These are phyloP conservation scores for Desoria tigrina DNA, from an alignment of 2,888 invertebrate species.

Conservation along the genomic window DNA sequence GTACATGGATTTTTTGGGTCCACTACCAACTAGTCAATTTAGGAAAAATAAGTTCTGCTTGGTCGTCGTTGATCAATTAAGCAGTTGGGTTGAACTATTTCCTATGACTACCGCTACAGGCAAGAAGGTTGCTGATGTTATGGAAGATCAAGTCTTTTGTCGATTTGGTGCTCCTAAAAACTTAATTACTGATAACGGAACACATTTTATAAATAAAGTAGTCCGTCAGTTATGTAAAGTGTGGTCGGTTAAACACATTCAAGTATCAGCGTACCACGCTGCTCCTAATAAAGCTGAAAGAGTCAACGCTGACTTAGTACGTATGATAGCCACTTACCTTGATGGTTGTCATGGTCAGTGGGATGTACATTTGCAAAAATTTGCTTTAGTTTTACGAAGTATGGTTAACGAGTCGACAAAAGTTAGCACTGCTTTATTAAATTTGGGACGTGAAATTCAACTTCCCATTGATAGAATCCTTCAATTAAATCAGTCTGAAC, in stretches of 20 bases:
- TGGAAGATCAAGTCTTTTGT: slow-evolving; percentile 38
- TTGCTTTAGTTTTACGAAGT: too few species aligned
- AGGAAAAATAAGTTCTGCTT: slow-evolving; percentile 31
- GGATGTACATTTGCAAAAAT: too few species aligned
- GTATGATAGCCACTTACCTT: too few species aligned
- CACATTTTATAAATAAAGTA: too few species aligned
- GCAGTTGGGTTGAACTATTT: too few species aligned
- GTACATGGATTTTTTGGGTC: slow-evolving; percentile 42
- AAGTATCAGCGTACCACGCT: slow-evolving; percentile 30
- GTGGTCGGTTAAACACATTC: slow-evolving; percentile 30
- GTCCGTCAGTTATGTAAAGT: slow-evolving; percentile 23
- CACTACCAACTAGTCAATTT: slow-evolving; percentile 18
- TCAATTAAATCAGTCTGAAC: neutral
- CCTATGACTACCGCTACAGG: too few species aligned
- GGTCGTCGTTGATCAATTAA: too few species aligned
- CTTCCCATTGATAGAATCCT: slow-evolving; percentile 21
- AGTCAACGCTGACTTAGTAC: slow-evolving; percentile 28
- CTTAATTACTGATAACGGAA: slow-evolving; percentile 41
- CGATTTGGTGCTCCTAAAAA: too few species aligned
- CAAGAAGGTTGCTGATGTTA: slow-evolving; percentile 18
- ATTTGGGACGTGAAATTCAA: slow-evolving; percentile 23
- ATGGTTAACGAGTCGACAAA: too few species aligned
- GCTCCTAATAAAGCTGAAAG: slow-evolving; percentile 35
- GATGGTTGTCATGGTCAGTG: too few species aligned
- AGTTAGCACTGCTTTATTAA: slow-evolving; percentile 25